Conservation (phyloP, 2,113 vertebrate genomes). For the Paradoxurus hermaphroditus region DNA sequence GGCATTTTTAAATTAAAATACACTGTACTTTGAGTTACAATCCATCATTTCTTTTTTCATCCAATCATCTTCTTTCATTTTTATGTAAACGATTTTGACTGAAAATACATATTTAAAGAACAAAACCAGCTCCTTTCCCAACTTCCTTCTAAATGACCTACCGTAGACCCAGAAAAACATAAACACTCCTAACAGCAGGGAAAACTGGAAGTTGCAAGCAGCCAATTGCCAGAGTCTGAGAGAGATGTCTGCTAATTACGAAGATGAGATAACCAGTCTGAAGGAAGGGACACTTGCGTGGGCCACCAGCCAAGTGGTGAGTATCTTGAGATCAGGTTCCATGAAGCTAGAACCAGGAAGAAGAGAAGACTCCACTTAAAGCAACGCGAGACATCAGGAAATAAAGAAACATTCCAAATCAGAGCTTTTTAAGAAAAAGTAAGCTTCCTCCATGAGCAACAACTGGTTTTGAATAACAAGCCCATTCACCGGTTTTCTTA, state of each 20-base stretch:
- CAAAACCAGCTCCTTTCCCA: neutral
- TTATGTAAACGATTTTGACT: conserved; percentile 53
- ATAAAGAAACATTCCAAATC: neutral
- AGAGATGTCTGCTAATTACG: neutral
- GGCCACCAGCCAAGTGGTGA: neutral
- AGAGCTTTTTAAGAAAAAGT: neutral
- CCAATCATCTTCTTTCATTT: conserved; percentile 43
- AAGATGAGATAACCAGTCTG: neutral
- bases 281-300: neutral
- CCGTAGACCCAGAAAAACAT: conserved; percentile 7
- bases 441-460: neutral
- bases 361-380: neutral
- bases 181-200: neutral
- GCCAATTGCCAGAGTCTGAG: neutral
- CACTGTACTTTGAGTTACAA: conserved; percentile 43
- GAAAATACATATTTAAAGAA: conserved; percentile 8
- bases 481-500: neutral
- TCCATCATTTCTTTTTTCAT: conserved; percentile 44
- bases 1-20: conserved; percentile 49
- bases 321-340: neutral
- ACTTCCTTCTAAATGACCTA: conserved; percentile 49
- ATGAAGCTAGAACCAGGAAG: neutral
- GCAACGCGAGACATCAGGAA: neutral
- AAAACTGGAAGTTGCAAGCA: conserved; percentile 27
- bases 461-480: neutral